A percentile compares a stretch with the other conserved stretches of the same genome.
Evolutionary conservation across 1,140 invertebrate genomes (phyloP).

Genomic region (Drosophila seguyi): DNA sequence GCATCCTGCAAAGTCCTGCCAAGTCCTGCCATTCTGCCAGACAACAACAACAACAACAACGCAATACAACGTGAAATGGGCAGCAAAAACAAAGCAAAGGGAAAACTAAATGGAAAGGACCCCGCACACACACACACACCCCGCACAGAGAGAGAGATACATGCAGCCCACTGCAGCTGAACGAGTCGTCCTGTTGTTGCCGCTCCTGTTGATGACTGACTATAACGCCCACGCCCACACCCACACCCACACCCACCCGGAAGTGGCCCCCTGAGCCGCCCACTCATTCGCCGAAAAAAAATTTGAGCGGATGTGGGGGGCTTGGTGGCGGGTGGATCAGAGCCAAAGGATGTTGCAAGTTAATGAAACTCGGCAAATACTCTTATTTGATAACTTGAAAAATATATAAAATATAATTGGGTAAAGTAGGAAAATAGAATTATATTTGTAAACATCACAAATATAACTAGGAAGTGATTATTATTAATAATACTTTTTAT

Average conservation of each 20-base stretch:
- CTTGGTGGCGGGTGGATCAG: constrained; percentile 18
- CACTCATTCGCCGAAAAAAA: constrained; percentile 36
- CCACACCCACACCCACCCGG: neutral
- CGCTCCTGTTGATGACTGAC: constrained; percentile 54
- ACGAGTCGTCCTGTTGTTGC: constrained; percentile 32
- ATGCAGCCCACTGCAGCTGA: constrained; percentile 66
- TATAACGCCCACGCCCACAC: constrained; percentile 19
- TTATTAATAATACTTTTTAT: too few relatives aligned
- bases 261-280: constrained; percentile 1
- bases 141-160: constrained; percentile 22
- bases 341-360: neutral
- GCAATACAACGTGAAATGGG: constrained; percentile 5
- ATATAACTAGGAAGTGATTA: too few relatives aligned
- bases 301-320: neutral
- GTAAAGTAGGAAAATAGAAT: too few relatives aligned
- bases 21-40: constrained; percentile 13
- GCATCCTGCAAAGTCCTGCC: constrained; percentile 46
- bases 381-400: neutral
- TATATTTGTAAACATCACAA: too few relatives aligned
- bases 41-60: constrained; percentile 12
- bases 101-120: constrained; percentile 40
- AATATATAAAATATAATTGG: neutral
- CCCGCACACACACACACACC: constrained; percentile 11
- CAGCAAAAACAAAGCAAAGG: constrained; percentile 21
- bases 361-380: neutral